Evolutionary conservation across 1,140 invertebrate species (phyloP).

Genomic region (Bombus waltoni): DNA sequence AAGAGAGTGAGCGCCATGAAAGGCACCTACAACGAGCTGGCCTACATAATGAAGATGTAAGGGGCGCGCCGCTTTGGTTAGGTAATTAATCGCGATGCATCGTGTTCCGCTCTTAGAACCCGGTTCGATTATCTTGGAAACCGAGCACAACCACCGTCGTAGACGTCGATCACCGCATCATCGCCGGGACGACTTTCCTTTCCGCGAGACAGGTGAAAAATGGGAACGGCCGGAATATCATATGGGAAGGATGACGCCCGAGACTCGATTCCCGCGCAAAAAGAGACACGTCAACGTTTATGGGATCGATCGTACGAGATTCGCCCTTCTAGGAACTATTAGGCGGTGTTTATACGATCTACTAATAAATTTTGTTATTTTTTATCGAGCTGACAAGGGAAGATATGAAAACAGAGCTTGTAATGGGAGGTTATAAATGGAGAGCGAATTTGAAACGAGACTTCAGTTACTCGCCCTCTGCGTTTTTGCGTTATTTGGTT

Average conservation of each 20-base stretch:
- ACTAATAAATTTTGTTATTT: background rate
- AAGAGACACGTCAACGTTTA: background rate
- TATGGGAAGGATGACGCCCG: background rate
- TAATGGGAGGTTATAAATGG: background rate
- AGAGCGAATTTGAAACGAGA: background rate
- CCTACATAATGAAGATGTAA: conserved; percentile 76
- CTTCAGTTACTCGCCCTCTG: background rate
- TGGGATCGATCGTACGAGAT: background rate
- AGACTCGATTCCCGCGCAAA: background rate
- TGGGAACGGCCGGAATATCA: background rate
- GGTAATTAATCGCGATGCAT: conserved; percentile 67
- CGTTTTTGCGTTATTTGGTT: background rate
- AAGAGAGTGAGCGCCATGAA: conserved; percentile 49
- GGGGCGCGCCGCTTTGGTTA: conserved; percentile 44
- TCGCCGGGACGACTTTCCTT: conserved; percentile 27
- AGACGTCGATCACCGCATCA: background rate
- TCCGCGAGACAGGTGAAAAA: conserved; percentile 17
- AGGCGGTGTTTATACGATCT: background rate
- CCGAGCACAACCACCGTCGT: background rate
- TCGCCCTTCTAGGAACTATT: background rate
- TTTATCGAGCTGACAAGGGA: background rate
- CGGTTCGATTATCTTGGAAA: conserved; percentile 52
- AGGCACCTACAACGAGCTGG: conserved; percentile 73
- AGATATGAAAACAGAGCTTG: background rate
- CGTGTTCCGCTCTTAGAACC: conserved; percentile 9